Conservation (phyloP, 2,888 invertebrate species). For the Tetrapedia diversipes region DNA sequence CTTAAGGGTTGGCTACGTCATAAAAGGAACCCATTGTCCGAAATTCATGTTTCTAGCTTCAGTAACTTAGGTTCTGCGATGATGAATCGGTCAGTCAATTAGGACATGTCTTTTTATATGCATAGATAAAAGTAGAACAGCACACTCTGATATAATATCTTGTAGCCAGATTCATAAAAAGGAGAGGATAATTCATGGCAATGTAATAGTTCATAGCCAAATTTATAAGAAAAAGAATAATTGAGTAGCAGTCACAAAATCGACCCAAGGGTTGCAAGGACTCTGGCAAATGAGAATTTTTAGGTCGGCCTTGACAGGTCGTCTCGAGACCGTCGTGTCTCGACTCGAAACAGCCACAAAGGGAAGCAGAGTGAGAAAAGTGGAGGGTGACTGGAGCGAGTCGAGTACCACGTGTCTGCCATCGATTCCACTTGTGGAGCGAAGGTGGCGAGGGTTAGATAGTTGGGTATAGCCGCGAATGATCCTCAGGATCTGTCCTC, state of each 20-base stretch:
- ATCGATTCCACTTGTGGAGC: constrained; percentile 44
- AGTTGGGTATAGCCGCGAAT: constrained; percentile 20
- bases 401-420: constrained; percentile 47
- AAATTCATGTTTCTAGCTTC: no score
- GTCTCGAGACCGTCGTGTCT: constrained; percentile 31
- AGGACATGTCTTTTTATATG: no score
- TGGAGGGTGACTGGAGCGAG: constrained; percentile 26
- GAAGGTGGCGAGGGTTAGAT: constrained; percentile 16
- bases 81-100: no score
- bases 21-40: no score
- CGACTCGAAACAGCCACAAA: constrained; percentile 27
- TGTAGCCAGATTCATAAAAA: no score
- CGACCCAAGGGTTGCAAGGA: constrained; percentile 3
- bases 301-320: constrained; percentile 22
- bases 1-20: no score
- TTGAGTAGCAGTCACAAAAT: not conserved
- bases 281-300: constrained; percentile 21
- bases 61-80: no score
- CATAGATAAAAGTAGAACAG: no score
- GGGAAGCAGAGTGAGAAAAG: constrained; percentile 30
- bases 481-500: constrained; percentile 10
- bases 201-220: no score
- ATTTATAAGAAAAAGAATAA: not conserved
- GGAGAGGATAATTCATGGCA: no score
- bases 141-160: no score